Conservation (phyloP, 92 coral and sea anemone species). For the Palythoa heliodiscus region DNA sequence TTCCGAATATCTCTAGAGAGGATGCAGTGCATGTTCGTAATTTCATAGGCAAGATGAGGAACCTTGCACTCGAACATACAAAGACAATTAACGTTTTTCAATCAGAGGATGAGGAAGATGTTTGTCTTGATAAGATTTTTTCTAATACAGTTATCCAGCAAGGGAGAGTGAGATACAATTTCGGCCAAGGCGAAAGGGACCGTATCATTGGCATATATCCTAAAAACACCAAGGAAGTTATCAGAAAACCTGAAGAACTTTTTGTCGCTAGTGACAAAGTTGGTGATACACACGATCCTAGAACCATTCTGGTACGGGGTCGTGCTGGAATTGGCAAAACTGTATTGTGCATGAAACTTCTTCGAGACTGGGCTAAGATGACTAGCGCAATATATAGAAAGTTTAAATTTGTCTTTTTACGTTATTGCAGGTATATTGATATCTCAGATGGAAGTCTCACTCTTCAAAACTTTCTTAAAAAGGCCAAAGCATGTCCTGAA, state of each 20-base stretch:
- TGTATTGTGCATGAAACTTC: conserved; percentile 27
- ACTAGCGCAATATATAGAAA: conserved; percentile 1
- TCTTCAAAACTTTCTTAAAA: too few relatives aligned
- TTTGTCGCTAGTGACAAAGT: conserved; percentile 9
- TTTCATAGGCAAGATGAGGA: not conserved
- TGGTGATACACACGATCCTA: conserved; percentile 30
- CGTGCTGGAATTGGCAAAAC: too few relatives aligned
- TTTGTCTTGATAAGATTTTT: conserved; percentile 42
- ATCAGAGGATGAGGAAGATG: not conserved
- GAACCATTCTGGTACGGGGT: conserved; percentile 57
- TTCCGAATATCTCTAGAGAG: not conserved
- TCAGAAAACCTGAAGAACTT: conserved; percentile 7
- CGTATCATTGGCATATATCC: not conserved
- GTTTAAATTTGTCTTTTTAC: not conserved
- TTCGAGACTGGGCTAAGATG: conserved; percentile 64
- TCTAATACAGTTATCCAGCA: conserved; percentile 52
- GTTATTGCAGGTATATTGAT: not conserved
- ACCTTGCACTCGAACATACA: too few relatives aligned
- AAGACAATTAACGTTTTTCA: not conserved
- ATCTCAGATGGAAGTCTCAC: not conserved
- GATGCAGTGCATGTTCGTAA: not conserved
- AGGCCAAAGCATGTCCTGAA: conserved; percentile 21
- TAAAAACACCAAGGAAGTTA: conserved; percentile 3
- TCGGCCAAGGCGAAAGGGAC: not conserved
- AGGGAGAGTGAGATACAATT: conserved; percentile 16